Evolutionary conservation across 2,888 invertebrate species (phyloP).

Genomic region (Ceriagrion tenellum): DNA sequence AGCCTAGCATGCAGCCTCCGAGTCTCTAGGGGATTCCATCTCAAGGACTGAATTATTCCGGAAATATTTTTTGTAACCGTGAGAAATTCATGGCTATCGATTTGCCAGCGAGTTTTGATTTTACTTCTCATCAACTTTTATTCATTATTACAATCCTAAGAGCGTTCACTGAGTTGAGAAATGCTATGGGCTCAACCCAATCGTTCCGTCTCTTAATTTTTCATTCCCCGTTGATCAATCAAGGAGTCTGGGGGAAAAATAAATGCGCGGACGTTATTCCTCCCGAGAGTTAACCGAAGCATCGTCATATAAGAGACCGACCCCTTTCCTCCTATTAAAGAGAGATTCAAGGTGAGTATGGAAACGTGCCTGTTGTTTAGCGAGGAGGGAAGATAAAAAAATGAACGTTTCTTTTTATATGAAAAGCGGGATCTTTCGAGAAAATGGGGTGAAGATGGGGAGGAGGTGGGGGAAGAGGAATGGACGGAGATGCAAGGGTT

Average conservation of each 20-base stretch:
- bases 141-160: background rate
- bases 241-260: background rate
- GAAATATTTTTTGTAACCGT: too few species aligned
- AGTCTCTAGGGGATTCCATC: too few species aligned
- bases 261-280: background rate
- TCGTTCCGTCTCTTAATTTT: background rate
- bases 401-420: background rate
- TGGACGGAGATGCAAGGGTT: background rate
- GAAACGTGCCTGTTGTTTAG: background rate
- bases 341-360: background rate
- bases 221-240: background rate
- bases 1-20: too few species aligned
- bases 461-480: background rate
- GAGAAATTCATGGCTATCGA: background rate
- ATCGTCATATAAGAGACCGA: background rate
- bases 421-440: background rate
- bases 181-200: background rate
- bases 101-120: background rate
- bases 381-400: background rate
- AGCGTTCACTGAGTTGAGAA: background rate
- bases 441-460: background rate
- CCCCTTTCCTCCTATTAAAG: background rate
- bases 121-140: background rate
- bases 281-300: background rate
- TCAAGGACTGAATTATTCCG: too few species aligned